These are phyloP conservation scores for Rhagoletis zephyria DNA, from an alignment of 1,140 invertebrate species.

Conservation along the genomic window DNA sequence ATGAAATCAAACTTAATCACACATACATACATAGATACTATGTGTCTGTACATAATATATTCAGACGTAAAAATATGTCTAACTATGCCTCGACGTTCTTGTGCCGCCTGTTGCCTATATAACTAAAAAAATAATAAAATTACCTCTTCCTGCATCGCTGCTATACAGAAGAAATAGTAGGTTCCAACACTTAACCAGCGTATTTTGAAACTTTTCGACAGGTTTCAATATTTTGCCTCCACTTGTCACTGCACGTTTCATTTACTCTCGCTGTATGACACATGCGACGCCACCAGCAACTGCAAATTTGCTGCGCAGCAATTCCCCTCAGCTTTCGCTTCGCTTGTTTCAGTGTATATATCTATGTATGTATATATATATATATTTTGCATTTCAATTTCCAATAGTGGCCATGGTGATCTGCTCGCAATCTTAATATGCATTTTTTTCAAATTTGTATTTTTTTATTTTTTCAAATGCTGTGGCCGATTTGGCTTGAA, in stretches of 20 bases:
- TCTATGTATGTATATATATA: no score
- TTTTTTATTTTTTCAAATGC: conserved; percentile 48
- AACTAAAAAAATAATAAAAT: not conserved
- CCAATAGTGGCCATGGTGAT: conserved; percentile 16
- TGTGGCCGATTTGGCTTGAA: conserved; percentile 70
- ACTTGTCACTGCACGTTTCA: conserved; percentile 46
- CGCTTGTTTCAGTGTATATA: not conserved
- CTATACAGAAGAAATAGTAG: not conserved
- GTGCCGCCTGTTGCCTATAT: conserved; percentile 5
- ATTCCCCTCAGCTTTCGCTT: not conserved
- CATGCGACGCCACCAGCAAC: not conserved
- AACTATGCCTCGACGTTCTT: not conserved
- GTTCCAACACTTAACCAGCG: conserved; percentile 3
- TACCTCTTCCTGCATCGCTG: not conserved
- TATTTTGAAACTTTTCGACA: conserved; percentile 51
- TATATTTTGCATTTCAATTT: conserved; percentile 10
- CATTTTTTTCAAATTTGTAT: not conserved
- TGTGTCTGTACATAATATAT: not conserved
- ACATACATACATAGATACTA: not conserved
- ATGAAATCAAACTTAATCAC: not conserved
- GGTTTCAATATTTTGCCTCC: conserved; percentile 53
- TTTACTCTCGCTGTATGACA: conserved; percentile 33
- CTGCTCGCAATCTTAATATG: not conserved
- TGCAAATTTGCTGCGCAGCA: not conserved
- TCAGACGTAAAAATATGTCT: not conserved